Conservation (phyloP, 2,888 invertebrate genomes). For the Protula sp. region DNA sequence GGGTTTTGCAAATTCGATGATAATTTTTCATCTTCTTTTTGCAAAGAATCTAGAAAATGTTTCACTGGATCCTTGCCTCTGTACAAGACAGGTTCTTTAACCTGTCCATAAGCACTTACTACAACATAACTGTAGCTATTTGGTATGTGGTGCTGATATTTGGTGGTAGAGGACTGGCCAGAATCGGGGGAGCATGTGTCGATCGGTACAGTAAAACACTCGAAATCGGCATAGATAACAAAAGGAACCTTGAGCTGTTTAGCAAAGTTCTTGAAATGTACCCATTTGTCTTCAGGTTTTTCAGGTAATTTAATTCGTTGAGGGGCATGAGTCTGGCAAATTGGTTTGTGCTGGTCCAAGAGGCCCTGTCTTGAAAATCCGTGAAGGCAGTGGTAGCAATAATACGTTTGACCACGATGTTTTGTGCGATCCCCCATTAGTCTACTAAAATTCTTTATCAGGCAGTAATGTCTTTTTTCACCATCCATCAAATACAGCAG, state of each 20-base stretch:
- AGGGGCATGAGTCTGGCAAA: neutral
- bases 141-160: too few species aligned
- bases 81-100: constrained; percentile 9
- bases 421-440: neutral
- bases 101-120: neutral
- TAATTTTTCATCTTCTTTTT: neutral
- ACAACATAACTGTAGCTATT: too few species aligned
- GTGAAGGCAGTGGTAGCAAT: constrained; percentile 14
- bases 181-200: neutral
- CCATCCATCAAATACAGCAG: constrained; percentile 10
- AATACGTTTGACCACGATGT: neutral
- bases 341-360: constrained; percentile 2
- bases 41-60: neutral
- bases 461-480: constrained; percentile 14
- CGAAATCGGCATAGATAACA: constrained; percentile 5
- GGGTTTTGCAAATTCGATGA: neutral
- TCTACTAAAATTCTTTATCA: constrained; percentile 13
- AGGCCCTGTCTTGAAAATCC: constrained; percentile 8
- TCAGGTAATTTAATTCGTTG: neutral
- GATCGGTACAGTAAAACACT: neutral
- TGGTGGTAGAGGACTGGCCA: constrained; percentile 2
- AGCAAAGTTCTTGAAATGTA: too few species aligned
- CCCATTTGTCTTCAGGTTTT: too few species aligned
- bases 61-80: constrained; percentile 10
- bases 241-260: neutral